Evolutionary conservation across 1,140 invertebrate species (phyloP).

Genomic region (Solen grandis): DNA sequence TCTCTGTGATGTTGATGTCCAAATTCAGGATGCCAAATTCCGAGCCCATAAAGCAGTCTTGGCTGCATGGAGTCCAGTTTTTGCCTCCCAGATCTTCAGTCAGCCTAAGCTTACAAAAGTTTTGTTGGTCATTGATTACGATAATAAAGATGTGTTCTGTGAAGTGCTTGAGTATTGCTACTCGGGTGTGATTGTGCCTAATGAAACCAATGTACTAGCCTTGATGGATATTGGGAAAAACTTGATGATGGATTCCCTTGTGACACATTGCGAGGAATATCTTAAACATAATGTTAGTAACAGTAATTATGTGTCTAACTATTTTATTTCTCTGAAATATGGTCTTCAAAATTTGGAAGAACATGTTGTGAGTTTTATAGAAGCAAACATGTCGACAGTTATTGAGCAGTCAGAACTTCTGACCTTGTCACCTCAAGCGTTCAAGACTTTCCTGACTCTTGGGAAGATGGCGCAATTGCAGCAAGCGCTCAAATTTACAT

Average conservation of each 20-base stretch:
- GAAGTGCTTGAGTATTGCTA: constrained; percentile 39
- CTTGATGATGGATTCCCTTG: constrained; percentile 19
- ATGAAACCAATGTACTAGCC: background rate
- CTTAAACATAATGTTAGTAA: constrained; percentile 14
- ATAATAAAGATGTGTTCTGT: constrained; percentile 8
- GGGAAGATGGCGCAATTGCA: constrained; percentile 24
- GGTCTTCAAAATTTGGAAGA: constrained; percentile 18
- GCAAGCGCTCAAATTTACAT: constrained; percentile 34
- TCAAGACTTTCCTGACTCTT: constrained; percentile 28
- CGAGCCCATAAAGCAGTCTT: constrained; percentile 30
- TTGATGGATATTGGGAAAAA: constrained; percentile 9
- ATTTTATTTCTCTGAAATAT: constrained; percentile 43
- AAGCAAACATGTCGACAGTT: constrained; percentile 22
- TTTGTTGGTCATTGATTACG: constrained; percentile 1
- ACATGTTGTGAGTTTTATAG: constrained; percentile 29
- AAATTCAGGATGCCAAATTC: constrained; percentile 9
- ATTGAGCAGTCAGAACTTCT: constrained; percentile 29
- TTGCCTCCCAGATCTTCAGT: constrained; percentile 12
- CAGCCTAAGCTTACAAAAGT: background rate
- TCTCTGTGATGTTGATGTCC: constrained; percentile 25
- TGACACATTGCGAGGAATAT: constrained; percentile 18
- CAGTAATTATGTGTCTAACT: constrained; percentile 22
- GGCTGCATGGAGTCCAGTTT: constrained; percentile 45
- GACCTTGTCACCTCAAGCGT: constrained; percentile 14
- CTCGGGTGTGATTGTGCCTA: background rate